Percentiles rank a stretch among this genome's conserved stretches.
Evolutionary conservation across 2,113 vertebrate genomes (phyloP).

Genomic region (Antennarius striatus): DNA sequence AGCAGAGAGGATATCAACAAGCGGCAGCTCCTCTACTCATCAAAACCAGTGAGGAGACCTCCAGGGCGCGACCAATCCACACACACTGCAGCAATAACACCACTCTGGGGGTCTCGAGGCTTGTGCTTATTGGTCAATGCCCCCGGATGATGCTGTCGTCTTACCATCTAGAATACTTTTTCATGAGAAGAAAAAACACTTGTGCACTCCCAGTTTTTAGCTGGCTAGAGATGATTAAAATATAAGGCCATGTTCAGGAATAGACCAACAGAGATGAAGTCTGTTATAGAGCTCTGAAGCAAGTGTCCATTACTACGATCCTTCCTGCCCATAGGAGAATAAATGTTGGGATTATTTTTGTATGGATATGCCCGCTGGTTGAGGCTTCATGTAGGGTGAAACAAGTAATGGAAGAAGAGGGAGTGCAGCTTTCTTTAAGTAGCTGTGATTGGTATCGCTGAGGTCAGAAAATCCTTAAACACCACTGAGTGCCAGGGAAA

Average conservation of each 20-base stretch:
- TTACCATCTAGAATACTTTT: neutral
- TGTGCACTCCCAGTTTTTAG: conserved; percentile 30
- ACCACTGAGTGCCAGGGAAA: neutral
- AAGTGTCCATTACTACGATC: conserved; percentile 33
- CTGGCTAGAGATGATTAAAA: conserved; percentile 52
- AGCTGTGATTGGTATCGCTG: conserved; percentile 7
- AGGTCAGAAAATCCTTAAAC: conserved; percentile 36
- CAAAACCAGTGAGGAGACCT: conserved; percentile 45
- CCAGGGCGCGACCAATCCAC: conserved; percentile 56
- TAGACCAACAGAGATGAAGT: conserved; percentile 42
- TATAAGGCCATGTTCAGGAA: conserved; percentile 60
- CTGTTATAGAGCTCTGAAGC: conserved; percentile 50
- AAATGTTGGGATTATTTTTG: conserved; percentile 1
- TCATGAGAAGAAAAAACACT: conserved; percentile 12
- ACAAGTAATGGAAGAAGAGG: conserved; percentile 6
- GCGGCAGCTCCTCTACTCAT: conserved; percentile 49
- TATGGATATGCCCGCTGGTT: conserved; percentile 7
- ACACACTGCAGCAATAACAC: conserved; percentile 49
- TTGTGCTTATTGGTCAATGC: conserved; percentile 42
- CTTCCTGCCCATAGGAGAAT: conserved; percentile 24
- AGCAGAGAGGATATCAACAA: conserved; percentile 48
- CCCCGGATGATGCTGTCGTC: conserved; percentile 19
- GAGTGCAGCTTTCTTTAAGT: conserved; percentile 1
- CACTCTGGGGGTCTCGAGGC: conserved; percentile 28
- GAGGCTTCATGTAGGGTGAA: conserved; percentile 4